Conservation (phyloP, 1,140 invertebrate species). For the Drosophila asahinai region DNA sequence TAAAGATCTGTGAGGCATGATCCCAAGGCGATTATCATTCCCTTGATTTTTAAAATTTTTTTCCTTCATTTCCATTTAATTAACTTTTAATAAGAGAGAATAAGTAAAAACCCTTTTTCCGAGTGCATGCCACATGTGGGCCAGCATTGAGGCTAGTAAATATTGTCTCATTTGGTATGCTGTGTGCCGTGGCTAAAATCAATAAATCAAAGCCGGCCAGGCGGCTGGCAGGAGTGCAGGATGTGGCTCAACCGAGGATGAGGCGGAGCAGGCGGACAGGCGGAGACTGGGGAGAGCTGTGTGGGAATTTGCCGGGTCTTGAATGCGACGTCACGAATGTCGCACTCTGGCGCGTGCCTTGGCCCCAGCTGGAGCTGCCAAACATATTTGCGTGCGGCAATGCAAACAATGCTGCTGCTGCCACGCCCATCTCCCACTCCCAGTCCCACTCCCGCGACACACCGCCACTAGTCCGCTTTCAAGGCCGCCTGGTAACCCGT, state of each 20-base stretch:
- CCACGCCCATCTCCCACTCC: neutral
- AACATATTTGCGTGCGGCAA: slow-evolving; percentile 76
- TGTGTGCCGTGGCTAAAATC: slow-evolving; percentile 71
- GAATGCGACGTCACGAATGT: slow-evolving; percentile 68
- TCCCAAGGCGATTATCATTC: no score
- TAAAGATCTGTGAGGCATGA: no score
- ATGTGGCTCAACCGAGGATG: slow-evolving; percentile 7
- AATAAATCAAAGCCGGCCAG: slow-evolving; percentile 77
- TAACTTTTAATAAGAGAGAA: neutral
- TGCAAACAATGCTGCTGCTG: slow-evolving; percentile 65
- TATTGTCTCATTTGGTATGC: slow-evolving; percentile 81
- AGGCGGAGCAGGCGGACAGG: neutral
- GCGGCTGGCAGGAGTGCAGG: slow-evolving; percentile 2
- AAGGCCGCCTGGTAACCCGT: slow-evolving; percentile 57
- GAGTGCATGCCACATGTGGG: slow-evolving; percentile 58
- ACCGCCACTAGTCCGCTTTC: slow-evolving; percentile 18
- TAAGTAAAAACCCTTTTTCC: neutral
- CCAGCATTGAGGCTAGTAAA: slow-evolving; percentile 55
- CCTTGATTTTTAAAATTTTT: no score
- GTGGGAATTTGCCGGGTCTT: slow-evolving; percentile 42
- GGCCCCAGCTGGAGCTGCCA: slow-evolving; percentile 55
- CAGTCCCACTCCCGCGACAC: neutral
- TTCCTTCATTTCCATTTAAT: neutral
- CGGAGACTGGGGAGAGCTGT: neutral
- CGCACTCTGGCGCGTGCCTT: slow-evolving; percentile 69